Evolutionary conservation across 2,888 invertebrate genomes (phyloP), one percentile per base, ranked within the genome.

Genomic region (Drosophila seclusa): DNA sequence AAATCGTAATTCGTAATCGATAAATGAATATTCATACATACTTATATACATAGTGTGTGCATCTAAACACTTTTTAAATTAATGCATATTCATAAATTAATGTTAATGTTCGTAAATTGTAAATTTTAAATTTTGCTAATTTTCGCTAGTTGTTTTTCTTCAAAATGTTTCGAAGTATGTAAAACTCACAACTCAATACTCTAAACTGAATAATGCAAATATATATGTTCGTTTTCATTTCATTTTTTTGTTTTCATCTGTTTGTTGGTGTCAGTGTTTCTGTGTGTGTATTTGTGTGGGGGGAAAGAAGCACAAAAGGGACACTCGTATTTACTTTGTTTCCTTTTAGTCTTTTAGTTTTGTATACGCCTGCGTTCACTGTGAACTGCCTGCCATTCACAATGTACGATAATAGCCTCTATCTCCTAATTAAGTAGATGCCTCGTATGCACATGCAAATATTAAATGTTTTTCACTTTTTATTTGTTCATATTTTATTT

Each of bases 51-150:
- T 78, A 82, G 75, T 59, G 67, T 65, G 71, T 72, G 58, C 55
- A 53, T 80, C 53, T 64, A 53, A 71, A 64, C 66, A 80, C 76
- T 18, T 21, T 38, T 67, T 58, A 71, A 76, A 63, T 78, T 45
- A 77, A 66, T 81, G 60, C 50, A 61, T 78, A 65, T 78, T 68
- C 61, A 62, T 78, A 82, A 78, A 82, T 69, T 68, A 82, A 69
- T 63, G 59, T 81, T 74, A 72, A 82, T 76, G 68, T 70, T 82
- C 68, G 64, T 80, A 82, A 81, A 79, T 78, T 74, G 62, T 74
- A 62, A 89, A 83, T 88, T 86, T 91, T 86, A 79, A 91, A 91
- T 91, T 91, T 91, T 91, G 91, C 91, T 91, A 91, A 91, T 91
- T 90, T 91, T 91, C 77, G 77, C 90, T 91, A 91, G 87, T 87